Conservation (phyloP, 1,140 invertebrate genomes). For the Pteromalus puparum region DNA sequence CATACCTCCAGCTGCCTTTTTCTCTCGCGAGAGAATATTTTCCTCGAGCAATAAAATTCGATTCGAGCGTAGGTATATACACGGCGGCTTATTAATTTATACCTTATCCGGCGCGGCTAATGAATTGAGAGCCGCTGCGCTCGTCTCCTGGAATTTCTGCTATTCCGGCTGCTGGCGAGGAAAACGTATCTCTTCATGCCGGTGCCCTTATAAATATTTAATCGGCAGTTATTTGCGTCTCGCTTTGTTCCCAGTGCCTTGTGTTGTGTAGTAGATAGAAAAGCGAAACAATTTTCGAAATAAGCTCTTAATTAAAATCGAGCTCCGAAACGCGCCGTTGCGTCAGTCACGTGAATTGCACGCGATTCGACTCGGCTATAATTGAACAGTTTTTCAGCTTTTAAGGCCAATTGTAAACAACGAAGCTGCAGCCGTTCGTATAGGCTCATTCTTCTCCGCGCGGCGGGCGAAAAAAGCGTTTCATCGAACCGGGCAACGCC, state of each 20-base stretch:
- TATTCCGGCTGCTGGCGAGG: neutral
- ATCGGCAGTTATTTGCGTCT: neutral
- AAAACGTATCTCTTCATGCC: neutral
- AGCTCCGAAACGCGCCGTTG: too few relatives aligned
- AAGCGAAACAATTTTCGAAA: neutral
- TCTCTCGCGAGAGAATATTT: neutral
- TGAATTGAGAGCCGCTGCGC: neutral
- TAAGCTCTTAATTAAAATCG: neutral
- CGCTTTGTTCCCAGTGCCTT: neutral
- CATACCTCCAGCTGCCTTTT: conserved; percentile 5
- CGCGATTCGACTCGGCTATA: neutral
- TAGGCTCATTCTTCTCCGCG: neutral
- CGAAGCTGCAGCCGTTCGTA: neutral
- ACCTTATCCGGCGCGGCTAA: neutral
- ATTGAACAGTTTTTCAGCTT: neutral
- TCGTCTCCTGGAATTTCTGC: neutral
- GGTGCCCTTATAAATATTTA: conserved; percentile 4
- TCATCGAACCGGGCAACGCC: conserved; percentile 19
- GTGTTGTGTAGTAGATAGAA: neutral
- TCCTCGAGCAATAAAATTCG: neutral
- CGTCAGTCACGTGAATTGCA: too few relatives aligned
- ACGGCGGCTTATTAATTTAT: neutral
- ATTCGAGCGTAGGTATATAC: neutral
- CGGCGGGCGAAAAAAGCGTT: neutral
- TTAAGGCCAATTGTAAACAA: neutral